Evolutionary conservation across 2,113 vertebrate genomes (phyloP).

Genomic region (Agelaius phoeniceus): DNA sequence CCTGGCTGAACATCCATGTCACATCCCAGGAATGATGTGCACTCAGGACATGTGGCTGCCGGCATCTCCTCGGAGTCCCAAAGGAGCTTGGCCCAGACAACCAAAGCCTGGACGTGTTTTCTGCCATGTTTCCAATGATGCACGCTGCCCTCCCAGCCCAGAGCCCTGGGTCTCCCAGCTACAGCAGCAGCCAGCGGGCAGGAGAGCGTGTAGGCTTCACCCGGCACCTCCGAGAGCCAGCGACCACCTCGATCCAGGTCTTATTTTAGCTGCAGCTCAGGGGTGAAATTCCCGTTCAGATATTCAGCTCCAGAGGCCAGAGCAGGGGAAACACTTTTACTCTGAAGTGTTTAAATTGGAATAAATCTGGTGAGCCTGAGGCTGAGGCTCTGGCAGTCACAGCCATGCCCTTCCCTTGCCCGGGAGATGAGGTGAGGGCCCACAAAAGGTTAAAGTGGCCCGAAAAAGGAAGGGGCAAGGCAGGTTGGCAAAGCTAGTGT

Average conservation of each 20-base stretch:
- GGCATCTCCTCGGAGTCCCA: neutral
- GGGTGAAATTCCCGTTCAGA: neutral
- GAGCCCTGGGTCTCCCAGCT: neutral
- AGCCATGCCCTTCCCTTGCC: neutral
- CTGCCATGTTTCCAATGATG: rapidly evolving
- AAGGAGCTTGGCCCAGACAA: neutral
- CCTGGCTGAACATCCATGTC: neutral
- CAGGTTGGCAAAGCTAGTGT: rapidly evolving
- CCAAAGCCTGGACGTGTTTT: neutral
- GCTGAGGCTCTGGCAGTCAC: neutral
- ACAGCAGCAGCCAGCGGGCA: rapidly evolving
- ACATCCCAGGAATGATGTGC: neutral
- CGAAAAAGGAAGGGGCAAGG: neutral
- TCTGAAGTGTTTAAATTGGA: constrained; percentile 3
- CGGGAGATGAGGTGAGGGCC: neutral
- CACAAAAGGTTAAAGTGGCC: neutral
- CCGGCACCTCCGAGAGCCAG: neutral
- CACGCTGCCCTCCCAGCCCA: neutral
- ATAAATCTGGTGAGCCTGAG: neutral
- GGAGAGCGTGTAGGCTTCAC: neutral
- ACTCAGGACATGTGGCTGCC: rapidly evolving
- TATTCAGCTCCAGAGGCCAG: constrained; percentile 49
- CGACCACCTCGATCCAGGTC: constrained; percentile 6
- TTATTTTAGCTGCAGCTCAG: constrained; percentile 49
- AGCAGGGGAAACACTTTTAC: constrained; percentile 13